Conservation (phyloP, 2,797 vertebrate species). For the Macropodus opercularis region DNA sequence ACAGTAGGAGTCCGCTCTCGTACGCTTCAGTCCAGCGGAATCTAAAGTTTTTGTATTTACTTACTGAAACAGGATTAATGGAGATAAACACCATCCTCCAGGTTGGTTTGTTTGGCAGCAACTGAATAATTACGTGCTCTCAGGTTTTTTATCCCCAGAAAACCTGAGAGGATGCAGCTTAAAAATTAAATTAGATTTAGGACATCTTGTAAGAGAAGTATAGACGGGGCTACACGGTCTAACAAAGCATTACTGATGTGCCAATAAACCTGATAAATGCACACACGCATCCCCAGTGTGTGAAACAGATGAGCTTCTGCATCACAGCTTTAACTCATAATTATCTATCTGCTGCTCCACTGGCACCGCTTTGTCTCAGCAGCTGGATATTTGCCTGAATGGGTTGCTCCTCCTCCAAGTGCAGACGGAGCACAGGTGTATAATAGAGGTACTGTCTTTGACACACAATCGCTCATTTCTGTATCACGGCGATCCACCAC, state of each 20-base stretch:
- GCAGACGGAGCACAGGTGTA: constrained; percentile 55
- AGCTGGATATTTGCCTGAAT: constrained; percentile 53
- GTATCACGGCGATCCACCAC: too few species aligned
- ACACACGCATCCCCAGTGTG: neutral
- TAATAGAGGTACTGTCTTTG: constrained; percentile 15
- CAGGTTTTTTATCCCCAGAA: constrained; percentile 8
- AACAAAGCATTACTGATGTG: constrained; percentile 20
- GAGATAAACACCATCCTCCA: constrained; percentile 24
- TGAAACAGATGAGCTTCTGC: constrained; percentile 21
- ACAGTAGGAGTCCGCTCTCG: constrained; percentile 1
- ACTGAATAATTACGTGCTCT: constrained; percentile 29
- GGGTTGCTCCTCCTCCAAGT: constrained; percentile 6
- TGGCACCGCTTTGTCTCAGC: constrained; percentile 50
- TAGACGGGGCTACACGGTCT: neutral
- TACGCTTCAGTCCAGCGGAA: constrained; percentile 2
- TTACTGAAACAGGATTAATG: constrained; percentile 1
- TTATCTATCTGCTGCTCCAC: constrained; percentile 21
- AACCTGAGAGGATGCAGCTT: neutral
- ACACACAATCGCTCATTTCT: too few species aligned
- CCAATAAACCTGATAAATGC: constrained; percentile 28
- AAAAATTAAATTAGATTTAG: constrained; percentile 25
- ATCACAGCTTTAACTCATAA: constrained; percentile 31
- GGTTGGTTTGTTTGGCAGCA: constrained; percentile 37
- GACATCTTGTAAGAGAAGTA: constrained; percentile 4
- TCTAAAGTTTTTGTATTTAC: constrained; percentile 39